Evolutionary conservation across 2,797 vertebrate genomes (phyloP), one percentile per base, ranked within the genome.

Genomic region (Serranus cabrilla): DNA sequence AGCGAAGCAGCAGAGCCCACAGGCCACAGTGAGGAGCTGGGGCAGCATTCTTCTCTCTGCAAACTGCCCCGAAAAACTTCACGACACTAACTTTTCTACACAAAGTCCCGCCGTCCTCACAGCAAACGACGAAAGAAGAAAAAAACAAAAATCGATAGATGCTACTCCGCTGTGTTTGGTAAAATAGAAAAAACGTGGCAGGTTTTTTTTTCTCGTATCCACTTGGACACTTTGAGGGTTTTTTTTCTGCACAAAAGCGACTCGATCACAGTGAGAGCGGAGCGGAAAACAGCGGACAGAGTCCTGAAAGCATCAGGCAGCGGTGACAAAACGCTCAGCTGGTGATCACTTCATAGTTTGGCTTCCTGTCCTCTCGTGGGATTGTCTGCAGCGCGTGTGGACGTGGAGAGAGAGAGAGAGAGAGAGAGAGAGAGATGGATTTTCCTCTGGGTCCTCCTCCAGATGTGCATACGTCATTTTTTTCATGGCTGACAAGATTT

Each of bases 1-100:
- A 42, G 80, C 81, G 18, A 80, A 78, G 90, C 87, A 93, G 79
- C 80, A 90, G 60, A 94, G 83, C 31, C 54, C 88, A 63, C 87
- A 94, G 71, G 88, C 87, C 88, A 95, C 79, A 59, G 84, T 71
- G 81, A 95, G 64, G 60, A 95, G 80, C 78, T 81, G 91, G 80
- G 80, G 84, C 77, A 93, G 82, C 94, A 95, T 95, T 90, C 76
- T 92, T 75, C 50, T 49, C 8, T 74, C 71, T 84, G 68, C 71
- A 68, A 49, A 80, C 58, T 68, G 69, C 76, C 66, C 55, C 56
- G 21, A 40, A 37, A 57, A 63, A 75, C 16, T 37, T 73, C 59
- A 39, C 18, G 11, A 60, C 65, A 54, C 18, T 14, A 14, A 27
- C 18, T 42, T 34, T 42, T 65, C 20, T 39, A 34, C 57, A 34